A percentile compares a stretch with the other conserved stretches of the same genome.
These are phyloP conservation scores for Parus major DNA, from an alignment of 2,113 vertebrate species.

Conservation along the genomic window DNA sequence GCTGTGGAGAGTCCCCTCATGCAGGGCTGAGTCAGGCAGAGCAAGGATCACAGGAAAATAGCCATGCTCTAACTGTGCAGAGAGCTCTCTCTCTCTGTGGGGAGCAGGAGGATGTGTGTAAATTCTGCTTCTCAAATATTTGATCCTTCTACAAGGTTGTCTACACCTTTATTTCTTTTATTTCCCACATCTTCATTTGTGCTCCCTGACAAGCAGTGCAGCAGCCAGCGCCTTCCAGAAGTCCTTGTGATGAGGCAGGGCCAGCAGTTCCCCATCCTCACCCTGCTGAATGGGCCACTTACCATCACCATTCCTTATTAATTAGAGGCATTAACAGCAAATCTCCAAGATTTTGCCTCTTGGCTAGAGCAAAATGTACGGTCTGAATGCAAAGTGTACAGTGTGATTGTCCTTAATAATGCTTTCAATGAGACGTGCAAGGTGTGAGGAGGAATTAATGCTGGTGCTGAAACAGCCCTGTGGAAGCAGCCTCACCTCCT, in stretches of 20 bases:
- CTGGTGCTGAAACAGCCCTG: background rate
- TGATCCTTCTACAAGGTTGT: background rate
- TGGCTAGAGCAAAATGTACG: background rate
- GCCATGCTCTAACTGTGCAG: background rate
- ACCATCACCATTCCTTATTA: background rate
- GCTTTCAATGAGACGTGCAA: background rate
- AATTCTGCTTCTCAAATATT: background rate
- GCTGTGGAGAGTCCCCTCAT: background rate
- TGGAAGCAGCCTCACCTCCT: background rate
- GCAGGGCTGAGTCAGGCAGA: background rate
- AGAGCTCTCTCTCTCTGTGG: background rate
- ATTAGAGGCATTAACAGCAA: background rate
- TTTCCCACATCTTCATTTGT: background rate
- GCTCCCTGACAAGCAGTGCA: accelerated
- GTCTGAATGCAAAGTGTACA: background rate
- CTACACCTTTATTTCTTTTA: background rate
- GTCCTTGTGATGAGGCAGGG: background rate
- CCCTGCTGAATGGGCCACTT: background rate
- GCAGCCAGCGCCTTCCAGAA: background rate
- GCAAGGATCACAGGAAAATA: background rate
- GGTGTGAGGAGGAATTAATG: background rate
- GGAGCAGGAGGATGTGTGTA: accelerated
- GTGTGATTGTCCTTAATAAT: background rate
- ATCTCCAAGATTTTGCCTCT: background rate
- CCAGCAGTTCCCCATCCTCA: background rate